phyloP scores from a whole-genome alignment of 2,113 vertebrate genomes.

The Scalopus aquaticus region DNA sequence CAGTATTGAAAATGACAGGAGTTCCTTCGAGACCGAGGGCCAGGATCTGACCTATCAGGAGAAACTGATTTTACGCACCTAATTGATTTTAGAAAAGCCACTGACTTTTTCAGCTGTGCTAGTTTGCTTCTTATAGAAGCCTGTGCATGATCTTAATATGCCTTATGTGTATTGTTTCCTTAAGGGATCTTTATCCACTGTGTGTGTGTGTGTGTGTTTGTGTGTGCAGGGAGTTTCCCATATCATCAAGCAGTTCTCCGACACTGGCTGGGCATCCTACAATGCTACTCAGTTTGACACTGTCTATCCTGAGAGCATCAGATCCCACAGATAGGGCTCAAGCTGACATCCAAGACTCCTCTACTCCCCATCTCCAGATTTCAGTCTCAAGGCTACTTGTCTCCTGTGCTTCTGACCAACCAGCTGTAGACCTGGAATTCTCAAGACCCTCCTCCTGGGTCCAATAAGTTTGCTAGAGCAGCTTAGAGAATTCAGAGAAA shows the following conservation, averaged over 20 bases:
- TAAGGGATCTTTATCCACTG: background rate
- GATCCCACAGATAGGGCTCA: background rate
- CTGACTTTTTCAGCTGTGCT: background rate
- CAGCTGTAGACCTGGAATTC: no score
- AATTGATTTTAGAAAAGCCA: background rate
- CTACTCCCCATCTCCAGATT: no score
- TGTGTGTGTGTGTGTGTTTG: background rate
- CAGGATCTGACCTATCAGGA: background rate
- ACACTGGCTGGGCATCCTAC: background rate
- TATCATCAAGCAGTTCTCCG: background rate
- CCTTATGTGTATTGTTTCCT: background rate
- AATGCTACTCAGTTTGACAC: background rate
- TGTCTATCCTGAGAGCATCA: background rate
- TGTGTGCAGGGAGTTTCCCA: no score
- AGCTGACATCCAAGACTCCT: background rate
- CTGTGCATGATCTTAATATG: background rate
- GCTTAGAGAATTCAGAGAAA: no score
- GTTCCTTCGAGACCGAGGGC: no score
- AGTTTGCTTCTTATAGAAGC: constrained; percentile 21
- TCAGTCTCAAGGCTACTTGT: no score
- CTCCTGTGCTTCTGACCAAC: no score
- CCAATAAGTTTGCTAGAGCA: no score
- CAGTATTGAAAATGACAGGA: background rate
- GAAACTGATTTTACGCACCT: background rate
- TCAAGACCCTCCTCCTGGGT: no score